A percentile compares a stretch with the other conserved stretches of the same genome.
Conservation (phyloP, 2,113 vertebrate species). For the Pachypanchax playfairii region DNA sequence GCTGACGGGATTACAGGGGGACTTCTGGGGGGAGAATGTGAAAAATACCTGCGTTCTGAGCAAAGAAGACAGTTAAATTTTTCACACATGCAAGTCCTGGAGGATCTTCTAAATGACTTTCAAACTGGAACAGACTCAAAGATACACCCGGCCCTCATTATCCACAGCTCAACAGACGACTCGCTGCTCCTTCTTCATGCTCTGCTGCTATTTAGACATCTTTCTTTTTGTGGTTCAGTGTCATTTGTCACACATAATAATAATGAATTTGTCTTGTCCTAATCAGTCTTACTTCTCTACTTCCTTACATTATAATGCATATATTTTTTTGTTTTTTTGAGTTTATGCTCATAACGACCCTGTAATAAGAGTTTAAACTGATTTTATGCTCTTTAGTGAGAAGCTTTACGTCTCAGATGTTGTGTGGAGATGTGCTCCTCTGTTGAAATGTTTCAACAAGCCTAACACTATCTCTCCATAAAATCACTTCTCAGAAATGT, state of each 20-base stretch:
- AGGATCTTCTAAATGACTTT: constrained; percentile 29
- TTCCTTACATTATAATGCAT: constrained; percentile 5
- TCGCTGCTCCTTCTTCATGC: constrained; percentile 1
- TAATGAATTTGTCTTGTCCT: not conserved
- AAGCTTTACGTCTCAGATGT: too few relatives aligned
- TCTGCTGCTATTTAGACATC: not conserved
- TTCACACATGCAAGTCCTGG: constrained; percentile 9
- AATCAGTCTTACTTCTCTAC: not conserved
- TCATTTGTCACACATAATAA: constrained; percentile 4
- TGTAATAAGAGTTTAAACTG: constrained; percentile 18
- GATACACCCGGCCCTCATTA: constrained; percentile 6
- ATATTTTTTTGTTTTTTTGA: not conserved
- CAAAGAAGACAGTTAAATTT: constrained; percentile 15
- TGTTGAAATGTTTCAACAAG: too few relatives aligned
- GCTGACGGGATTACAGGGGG: constrained; percentile 42
- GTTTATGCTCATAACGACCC: not conserved
- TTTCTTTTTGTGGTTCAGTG: not conserved
- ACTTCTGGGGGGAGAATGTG: constrained; percentile 18
- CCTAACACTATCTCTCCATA: too few relatives aligned
- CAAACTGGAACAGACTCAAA: constrained; percentile 2
- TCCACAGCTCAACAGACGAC: not conserved
- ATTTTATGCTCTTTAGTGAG: not conserved
- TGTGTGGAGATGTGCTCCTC: too few relatives aligned
- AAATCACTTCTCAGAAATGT: too few relatives aligned
- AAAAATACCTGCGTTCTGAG: constrained; percentile 17